Percentiles rank a stretch among this genome's conserved stretches.
Evolutionary conservation across 2,113 vertebrate species (phyloP).

Genomic region (Struthidea cinerea): DNA sequence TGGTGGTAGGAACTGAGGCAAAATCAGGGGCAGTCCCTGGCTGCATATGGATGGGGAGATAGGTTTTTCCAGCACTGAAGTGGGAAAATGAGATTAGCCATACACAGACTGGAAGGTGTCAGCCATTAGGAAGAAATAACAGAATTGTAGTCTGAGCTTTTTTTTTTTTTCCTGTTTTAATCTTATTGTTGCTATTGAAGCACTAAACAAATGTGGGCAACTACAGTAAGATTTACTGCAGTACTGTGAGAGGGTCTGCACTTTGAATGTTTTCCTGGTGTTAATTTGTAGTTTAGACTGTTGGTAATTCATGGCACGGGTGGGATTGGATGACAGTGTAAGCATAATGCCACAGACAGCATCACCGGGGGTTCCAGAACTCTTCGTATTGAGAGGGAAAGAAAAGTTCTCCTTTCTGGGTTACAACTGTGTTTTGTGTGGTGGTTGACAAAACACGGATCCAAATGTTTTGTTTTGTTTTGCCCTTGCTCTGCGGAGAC

Average conservation of each 20-base stretch:
- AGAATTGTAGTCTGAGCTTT: not conserved
- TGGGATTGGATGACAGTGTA: not conserved
- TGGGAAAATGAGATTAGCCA: not conserved
- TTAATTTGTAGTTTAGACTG: not conserved
- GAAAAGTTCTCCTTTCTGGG: not conserved
- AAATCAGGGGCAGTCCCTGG: not conserved
- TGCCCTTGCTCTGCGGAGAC: not conserved
- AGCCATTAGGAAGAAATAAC: not conserved
- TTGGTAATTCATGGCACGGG: not conserved
- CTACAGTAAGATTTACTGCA: not conserved
- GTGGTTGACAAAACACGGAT: not conserved
- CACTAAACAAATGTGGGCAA: not conserved
- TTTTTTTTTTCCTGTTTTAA: not conserved
- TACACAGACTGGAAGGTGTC: not conserved
- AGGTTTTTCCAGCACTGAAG: not conserved
- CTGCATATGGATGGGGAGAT: not conserved
- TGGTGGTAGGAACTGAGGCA: not conserved
- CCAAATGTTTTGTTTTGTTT: not conserved
- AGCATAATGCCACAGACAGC: not conserved
- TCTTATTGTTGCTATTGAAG: not conserved
- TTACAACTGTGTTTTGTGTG: not conserved
- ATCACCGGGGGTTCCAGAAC: not conserved
- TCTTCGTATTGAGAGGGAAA: not conserved
- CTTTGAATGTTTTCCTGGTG: not conserved
- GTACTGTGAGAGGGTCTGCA: not conserved